Evolutionary conservation across 2,888 invertebrate genomes (phyloP).

Genomic region (Atrina japonica): DNA sequence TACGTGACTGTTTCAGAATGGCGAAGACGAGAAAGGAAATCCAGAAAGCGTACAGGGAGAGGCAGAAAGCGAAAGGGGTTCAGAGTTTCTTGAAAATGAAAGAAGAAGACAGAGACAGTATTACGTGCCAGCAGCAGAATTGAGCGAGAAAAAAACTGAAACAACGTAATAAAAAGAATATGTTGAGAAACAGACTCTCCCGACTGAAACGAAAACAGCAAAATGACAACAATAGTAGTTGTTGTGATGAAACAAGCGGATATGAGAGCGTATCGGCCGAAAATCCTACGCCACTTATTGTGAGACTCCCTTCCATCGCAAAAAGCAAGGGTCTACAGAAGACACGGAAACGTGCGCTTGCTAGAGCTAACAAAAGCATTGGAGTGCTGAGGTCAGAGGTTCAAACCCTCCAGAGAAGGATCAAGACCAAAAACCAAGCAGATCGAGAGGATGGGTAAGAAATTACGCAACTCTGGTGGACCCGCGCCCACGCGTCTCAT

Average conservation of each 20-base stretch:
- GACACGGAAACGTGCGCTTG: not conserved
- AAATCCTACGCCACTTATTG: too few relatives aligned
- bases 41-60: slow-evolving; percentile 27
- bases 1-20: slow-evolving; percentile 23
- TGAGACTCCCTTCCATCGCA: too few relatives aligned
- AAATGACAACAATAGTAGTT: not conserved
- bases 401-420: slow-evolving; percentile 9
- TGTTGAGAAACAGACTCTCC: slow-evolving; percentile 22
- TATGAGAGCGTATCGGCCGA: too few relatives aligned
- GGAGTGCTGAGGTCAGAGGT: slow-evolving; percentile 5
- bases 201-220: not conserved
- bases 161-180: slow-evolving; percentile 21
- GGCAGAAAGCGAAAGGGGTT: slow-evolving; percentile 23
- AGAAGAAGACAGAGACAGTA: slow-evolving; percentile 16
- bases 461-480: not conserved
- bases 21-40: slow-evolving; percentile 33
- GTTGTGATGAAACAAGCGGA: too few relatives aligned
- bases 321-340: slow-evolving; percentile 21
- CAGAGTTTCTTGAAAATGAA: slow-evolving; percentile 8
- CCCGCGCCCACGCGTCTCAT: too few relatives aligned
- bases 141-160: slow-evolving; percentile 22
- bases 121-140: slow-evolving; percentile 21
- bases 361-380: slow-evolving; percentile 11
- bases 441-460: not conserved
- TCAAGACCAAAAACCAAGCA: slow-evolving; percentile 1